These are phyloP conservation scores for Ooceraea biroi DNA, from an alignment of 1,140 invertebrate genomes.

Conservation along the genomic window DNA sequence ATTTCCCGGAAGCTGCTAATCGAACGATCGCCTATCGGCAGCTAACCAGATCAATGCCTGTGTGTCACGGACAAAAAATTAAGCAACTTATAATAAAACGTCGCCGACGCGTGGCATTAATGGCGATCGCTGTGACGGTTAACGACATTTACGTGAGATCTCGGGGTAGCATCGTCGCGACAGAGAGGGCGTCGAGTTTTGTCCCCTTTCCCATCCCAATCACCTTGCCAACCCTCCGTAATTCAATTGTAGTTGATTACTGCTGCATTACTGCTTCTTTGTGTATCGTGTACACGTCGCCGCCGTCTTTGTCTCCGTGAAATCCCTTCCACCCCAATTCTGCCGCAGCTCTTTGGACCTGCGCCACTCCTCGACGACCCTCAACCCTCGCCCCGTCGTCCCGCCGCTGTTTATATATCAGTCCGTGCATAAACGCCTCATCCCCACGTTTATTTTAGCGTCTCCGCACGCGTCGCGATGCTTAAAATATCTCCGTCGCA, in stretches of 20 bases:
- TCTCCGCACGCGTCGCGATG: background rate
- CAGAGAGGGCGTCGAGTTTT: background rate
- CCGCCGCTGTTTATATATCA: background rate
- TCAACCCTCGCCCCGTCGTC: background rate
- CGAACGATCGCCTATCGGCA: background rate
- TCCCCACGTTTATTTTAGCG: background rate
- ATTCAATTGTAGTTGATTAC: conserved; percentile 37
- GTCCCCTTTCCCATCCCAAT: background rate
- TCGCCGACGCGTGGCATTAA: background rate
- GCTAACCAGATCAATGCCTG: background rate
- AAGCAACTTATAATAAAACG: conserved; percentile 16
- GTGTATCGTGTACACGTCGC: conserved; percentile 5
- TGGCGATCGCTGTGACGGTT: background rate
- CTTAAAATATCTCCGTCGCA: conserved; percentile 10
- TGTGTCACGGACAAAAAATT: background rate
- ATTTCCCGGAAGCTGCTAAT: background rate
- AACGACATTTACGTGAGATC: conserved; percentile 3
- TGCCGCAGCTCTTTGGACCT: conserved; percentile 30
- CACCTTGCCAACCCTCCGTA: conserved; percentile 9
- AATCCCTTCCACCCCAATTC: conserved; percentile 41
- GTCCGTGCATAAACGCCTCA: background rate
- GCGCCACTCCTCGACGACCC: conserved; percentile 33
- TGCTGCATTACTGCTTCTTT: conserved; percentile 31
- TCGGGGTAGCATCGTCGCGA: background rate
- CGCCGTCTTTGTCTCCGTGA: conserved; percentile 22